phyloP scores from a whole-genome alignment of 2,888 invertebrate genomes.

The Cataglyphis albicans region DNA sequence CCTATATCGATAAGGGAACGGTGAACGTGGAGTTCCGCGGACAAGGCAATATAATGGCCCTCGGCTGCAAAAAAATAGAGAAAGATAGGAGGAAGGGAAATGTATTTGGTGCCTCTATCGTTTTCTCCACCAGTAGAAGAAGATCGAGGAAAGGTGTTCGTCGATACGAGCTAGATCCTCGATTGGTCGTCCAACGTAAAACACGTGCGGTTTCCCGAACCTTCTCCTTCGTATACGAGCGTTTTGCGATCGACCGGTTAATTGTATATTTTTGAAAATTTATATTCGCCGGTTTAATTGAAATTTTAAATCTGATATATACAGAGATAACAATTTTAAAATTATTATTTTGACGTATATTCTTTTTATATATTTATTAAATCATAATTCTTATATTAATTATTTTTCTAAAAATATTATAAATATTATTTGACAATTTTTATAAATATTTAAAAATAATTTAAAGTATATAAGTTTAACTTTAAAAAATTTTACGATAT shows the following conservation, averaged over 20 bases:
- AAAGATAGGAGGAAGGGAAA: conserved; percentile 44
- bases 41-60: conserved; percentile 69
- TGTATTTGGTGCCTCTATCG: conserved; percentile 60
- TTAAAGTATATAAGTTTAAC: neutral
- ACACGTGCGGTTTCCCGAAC: conserved; percentile 21
- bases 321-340: no score
- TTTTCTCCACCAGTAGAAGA: conserved; percentile 36
- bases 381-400: neutral
- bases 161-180: conserved; percentile 60
- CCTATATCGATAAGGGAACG: conserved; percentile 58
- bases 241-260: neutral
- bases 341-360: neutral
- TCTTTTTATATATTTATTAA: neutral
- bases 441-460: neutral
- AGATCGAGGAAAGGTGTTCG: conserved; percentile 53
- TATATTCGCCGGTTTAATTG: neutral
- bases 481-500: neutral
- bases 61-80: conserved; percentile 17
- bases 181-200: conserved; percentile 60
- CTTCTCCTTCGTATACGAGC: conserved; percentile 25
- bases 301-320: neutral
- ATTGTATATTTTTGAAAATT: conserved; percentile 1
- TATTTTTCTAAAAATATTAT: neutral
- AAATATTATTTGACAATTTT: neutral
- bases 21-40: conserved; percentile 40